Evolutionary conservation across 2,113 vertebrate species (phyloP), one percentile per base, ranked within the genome.

Genomic region (Mugil cephalus): DNA sequence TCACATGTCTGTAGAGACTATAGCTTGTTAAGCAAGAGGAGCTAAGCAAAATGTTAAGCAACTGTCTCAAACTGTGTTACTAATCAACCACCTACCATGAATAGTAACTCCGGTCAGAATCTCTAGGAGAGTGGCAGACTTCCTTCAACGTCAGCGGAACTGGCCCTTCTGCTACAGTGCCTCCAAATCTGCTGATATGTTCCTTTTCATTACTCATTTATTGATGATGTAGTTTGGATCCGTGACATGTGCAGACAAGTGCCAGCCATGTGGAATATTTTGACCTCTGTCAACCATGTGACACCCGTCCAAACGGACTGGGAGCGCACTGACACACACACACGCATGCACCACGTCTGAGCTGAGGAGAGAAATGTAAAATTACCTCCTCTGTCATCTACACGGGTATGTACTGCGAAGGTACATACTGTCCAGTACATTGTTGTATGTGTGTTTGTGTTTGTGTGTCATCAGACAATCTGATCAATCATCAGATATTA

Each of bases 181-280:
- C 36, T 84, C 81, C 74, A 76, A 76, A 89, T 92, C 35, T 90
- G 91, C 93, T 94, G 92, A 93, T 87, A 46, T 56, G 52, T 86
- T 94, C 87, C 78, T 84, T 63, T 84, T 79, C 36, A 84, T 88
- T 83, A 91, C 74, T 91, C 38, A 92, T 89, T 93, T 70, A 87
- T 77, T 71, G 38, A 50, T 46, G 61, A 61, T 30, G 48, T 48
- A 18, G 36, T 63, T 65, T 56, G 51, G 15, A n/a, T 38, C 43
- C 24, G 35, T 52, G 45, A 42, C 47, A 43, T 55, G 8, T 52
- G 38, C 39, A 43, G 35, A 67, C 14, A 62, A 79, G 64, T 69
- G 82, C 70, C 8, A 7, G 43, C 39, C 15, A 1, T 51, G 79
- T 79, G 90, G 88, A 91, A 90, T 61, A 77, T 63, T 63, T 39